phyloP scores from a whole-genome alignment of 1,140 invertebrate species.

The Leptinotarsa defecta region DNA sequence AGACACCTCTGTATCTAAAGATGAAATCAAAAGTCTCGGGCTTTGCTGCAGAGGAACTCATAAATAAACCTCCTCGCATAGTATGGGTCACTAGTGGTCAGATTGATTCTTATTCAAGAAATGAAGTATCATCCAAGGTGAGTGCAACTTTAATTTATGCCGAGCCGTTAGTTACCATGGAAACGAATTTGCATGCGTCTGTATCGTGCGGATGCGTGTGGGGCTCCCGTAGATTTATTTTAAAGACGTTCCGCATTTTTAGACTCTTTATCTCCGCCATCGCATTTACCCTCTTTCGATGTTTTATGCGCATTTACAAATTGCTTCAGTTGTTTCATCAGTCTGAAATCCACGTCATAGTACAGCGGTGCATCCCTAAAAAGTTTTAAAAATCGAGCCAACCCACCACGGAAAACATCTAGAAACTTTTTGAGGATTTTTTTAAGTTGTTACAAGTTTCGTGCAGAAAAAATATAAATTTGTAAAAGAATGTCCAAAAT shows the following conservation, averaged over 20 bases:
- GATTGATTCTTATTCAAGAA: conserved; percentile 46
- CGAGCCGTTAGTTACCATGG: conserved; percentile 50
- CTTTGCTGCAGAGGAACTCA: background rate
- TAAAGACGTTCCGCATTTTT: conserved; percentile 34
- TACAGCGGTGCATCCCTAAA: no score
- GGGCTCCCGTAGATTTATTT: conserved; percentile 31
- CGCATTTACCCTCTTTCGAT: conserved; percentile 24
- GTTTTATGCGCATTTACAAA: conserved; percentile 36
- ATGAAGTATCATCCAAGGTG: conserved; percentile 47
- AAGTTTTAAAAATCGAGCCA: no score
- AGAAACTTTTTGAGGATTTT: no score
- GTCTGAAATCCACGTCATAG: conserved; percentile 11
- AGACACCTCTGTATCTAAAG: no score
- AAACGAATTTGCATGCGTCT: conserved; percentile 47
- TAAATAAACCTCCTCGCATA: background rate
- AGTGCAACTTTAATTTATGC: conserved; percentile 50
- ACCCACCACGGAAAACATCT: no score
- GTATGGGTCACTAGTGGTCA: conserved; percentile 37
- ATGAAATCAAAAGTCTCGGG: no score
- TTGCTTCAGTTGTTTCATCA: conserved; percentile 36
- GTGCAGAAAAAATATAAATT: no score
- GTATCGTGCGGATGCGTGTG: conserved; percentile 32
- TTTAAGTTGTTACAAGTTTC: no score
- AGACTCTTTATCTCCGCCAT: conserved; percentile 15
- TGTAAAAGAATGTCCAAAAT: no score